Conservation (phyloP, 2,888 invertebrate species). For the Eupithecia pulchellata region DNA sequence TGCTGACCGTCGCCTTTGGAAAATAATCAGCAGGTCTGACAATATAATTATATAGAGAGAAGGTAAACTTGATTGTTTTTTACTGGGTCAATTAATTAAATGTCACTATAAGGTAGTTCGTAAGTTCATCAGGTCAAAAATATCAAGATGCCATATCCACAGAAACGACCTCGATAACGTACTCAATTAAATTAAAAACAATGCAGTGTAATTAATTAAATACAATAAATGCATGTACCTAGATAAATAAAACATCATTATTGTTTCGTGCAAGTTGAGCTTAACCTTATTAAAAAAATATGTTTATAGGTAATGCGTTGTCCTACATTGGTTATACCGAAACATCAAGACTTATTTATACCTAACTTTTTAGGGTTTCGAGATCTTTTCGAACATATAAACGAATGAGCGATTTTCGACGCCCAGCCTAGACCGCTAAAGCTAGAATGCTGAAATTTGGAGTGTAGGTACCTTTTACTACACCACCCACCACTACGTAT, state of each 20-base stretch:
- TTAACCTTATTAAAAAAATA: not conserved
- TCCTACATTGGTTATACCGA: not conserved
- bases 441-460: too few species aligned
- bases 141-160: not conserved
- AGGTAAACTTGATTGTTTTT: not conserved
- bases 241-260: not conserved
- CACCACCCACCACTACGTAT: too few species aligned
- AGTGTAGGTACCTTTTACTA: too few species aligned
- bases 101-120: not conserved
- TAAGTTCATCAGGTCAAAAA: conserved; percentile 1
- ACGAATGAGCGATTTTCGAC: too few species aligned
- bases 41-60: not conserved
- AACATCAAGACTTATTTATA: not conserved
- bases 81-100: not conserved
- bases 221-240: not conserved
- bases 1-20: too few species aligned
- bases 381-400: too few species aligned
- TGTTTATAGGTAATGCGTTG: not conserved
- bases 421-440: too few species aligned
- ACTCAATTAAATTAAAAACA: not conserved
- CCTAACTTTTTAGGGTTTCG: not conserved
- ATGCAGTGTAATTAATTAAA: not conserved
- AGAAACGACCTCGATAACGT: not conserved
- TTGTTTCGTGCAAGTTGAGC: not conserved
- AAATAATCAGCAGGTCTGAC: too few species aligned